Percentiles rank a stretch among this genome's conserved stretches.
phyloP scores from a whole-genome alignment of 2,113 vertebrate species.

The Actinemys pallida region DNA sequence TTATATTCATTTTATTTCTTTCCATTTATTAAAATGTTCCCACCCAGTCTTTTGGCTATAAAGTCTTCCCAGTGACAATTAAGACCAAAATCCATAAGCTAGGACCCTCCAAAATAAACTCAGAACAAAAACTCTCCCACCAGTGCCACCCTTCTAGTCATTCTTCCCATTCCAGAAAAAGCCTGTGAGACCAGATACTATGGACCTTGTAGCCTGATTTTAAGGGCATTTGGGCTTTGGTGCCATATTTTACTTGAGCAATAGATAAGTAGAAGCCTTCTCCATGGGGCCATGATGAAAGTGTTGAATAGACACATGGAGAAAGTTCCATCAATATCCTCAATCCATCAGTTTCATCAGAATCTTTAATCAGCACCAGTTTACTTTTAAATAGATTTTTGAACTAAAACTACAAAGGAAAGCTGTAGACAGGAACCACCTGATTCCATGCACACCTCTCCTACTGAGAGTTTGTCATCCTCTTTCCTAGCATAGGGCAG shows the following conservation, averaged over 20 bases:
- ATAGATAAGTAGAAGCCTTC: not conserved
- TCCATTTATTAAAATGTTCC: not conserved
- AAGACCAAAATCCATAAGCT: not conserved
- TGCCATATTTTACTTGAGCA: not conserved
- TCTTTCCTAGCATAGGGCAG: not conserved
- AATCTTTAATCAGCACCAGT: not conserved
- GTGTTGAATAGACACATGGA: not conserved
- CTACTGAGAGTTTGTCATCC: not conserved
- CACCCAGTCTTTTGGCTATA: not conserved
- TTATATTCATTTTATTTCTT: not conserved
- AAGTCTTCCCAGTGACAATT: not conserved
- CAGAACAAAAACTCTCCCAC: not conserved
- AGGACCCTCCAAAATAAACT: not conserved
- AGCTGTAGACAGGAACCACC: not conserved
- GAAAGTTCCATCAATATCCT: not conserved
- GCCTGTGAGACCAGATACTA: not conserved
- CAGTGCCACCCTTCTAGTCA: not conserved
- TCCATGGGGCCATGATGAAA: not conserved
- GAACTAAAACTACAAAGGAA: not conserved
- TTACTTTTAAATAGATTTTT: not conserved
- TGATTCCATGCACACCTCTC: not conserved
- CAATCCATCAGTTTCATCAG: not conserved
- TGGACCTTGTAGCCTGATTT: not conserved
- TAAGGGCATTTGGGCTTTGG: not conserved
- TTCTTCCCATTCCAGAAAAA: not conserved